Conservation (phyloP, 64 coral and sea anemone species). For the Actinia equina region DNA sequence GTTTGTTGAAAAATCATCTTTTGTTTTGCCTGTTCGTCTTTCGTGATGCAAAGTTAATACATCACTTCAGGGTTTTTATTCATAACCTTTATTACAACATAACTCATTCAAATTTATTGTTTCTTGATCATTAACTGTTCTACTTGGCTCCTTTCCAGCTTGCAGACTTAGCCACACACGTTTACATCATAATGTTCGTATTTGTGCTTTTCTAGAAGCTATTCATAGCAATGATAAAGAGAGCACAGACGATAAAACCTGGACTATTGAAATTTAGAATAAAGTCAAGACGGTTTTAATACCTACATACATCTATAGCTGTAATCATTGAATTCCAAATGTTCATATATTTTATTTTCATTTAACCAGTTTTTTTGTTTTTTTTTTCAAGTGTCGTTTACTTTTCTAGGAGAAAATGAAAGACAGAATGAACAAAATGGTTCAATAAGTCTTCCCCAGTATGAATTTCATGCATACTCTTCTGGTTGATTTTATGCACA, state of each 20-base stretch:
- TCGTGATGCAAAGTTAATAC: neutral
- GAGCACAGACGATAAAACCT: too few relatives aligned
- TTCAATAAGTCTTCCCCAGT: too few relatives aligned
- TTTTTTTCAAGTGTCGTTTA: too few relatives aligned
- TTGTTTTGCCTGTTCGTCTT: neutral
- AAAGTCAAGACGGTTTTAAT: too few relatives aligned
- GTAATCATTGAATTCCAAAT: too few relatives aligned
- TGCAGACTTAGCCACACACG: neutral
- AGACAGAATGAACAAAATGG: too few relatives aligned
- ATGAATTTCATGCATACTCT: too few relatives aligned
- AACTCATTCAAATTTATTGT: neutral
- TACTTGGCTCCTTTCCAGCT: neutral
- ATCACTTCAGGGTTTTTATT: neutral
- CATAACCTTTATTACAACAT: neutral
- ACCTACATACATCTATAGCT: too few relatives aligned
- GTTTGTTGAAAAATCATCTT: neutral
- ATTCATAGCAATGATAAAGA: neutral
- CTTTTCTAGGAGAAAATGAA: neutral
- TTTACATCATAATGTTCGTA: neutral
- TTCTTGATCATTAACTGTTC: neutral
- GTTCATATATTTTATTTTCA: too few relatives aligned
- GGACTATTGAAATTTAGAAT: too few relatives aligned
- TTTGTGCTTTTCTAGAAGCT: neutral
- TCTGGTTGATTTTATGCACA: too few relatives aligned
- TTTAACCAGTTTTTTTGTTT: too few relatives aligned